Evolutionary conservation across 2,797 vertebrate species (phyloP), one percentile per base, ranked within the genome.

Genomic region (Thaleichthys pacificus): DNA sequence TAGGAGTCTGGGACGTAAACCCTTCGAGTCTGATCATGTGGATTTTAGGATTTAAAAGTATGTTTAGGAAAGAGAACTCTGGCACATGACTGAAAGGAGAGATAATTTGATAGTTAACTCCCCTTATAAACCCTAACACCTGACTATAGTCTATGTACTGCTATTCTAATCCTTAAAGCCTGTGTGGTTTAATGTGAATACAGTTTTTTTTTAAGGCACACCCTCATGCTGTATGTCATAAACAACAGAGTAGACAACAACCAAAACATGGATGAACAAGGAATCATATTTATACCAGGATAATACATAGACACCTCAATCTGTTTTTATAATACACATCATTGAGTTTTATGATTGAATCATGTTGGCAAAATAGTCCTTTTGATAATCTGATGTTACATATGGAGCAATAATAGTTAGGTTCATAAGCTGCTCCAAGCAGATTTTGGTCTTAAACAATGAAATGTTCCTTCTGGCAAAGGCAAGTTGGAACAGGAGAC

Each of bases 401-500:
- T 3, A 15, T 26, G 24, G 35, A 35, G 15, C 51, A 57, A 58
- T 56, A 73, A 75, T 81, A 77, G 66, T 22, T 61, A 56, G 78
- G 73, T 69, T 28, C 76, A 69, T 73, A 76, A 84, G 77, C 77
- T 87, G 71, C 80, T 86, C 2, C 0, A 30, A 77, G 78, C 76
- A 73, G 58, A 28, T 68, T 71, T 79, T 66, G 77, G 66, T 74
- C 62, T 84, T 66, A 82, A 86, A 90, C 83, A 85, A 83, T 82
- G 80, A 70, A 74, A 75, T 79, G 73, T 78, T 81, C 79, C 76
- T 79, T 82, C 83, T 77, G 74, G 75, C 87, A 47, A 71, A 69
- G 83, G 65, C 92, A 80, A 82, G 93, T 91, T 72, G 74, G 72
- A 77, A 85, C 92, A 86, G 38, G 87, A 88, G 73, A 66, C 21